Evolutionary conservation across 1,140 invertebrate species (phyloP).

Genomic region (Aphelenchoides besseyi): DNA sequence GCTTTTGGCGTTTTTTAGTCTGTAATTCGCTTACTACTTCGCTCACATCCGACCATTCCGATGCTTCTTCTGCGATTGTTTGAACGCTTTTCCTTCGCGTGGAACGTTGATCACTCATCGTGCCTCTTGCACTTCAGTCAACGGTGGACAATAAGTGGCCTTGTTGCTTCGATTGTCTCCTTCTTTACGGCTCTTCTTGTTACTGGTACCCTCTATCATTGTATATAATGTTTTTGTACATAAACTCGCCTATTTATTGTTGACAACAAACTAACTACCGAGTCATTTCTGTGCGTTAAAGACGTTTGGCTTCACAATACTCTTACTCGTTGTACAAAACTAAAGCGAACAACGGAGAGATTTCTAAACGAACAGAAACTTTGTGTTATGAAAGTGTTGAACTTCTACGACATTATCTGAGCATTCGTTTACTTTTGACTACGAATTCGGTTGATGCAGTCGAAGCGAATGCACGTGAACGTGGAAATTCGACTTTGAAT

Average conservation of each 20-base stretch:
- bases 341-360: background rate
- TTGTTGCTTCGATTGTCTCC: background rate
- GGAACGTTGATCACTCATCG: conserved; percentile 7
- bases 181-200: background rate
- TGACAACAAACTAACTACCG: too few relatives aligned
- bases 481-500: too few relatives aligned
- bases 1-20: too few relatives aligned
- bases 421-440: too few relatives aligned
- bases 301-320: background rate
- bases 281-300: background rate
- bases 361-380: too few relatives aligned
- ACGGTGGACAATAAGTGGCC: background rate
- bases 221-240: background rate
- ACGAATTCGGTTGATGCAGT: too few relatives aligned
- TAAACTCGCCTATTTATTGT: too few relatives aligned
- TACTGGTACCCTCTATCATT: background rate
- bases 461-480: too few relatives aligned
- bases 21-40: too few relatives aligned
- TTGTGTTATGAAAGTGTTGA: too few relatives aligned
- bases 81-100: background rate
- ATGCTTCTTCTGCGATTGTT: background rate
- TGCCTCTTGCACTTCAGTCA: background rate
- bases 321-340: background rate
- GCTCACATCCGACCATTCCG: too few relatives aligned
- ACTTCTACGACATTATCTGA: too few relatives aligned